Base-by-base conservation (phyloP, 2,797 vertebrate species). In the Enteromius fasciolatus region DNA sequence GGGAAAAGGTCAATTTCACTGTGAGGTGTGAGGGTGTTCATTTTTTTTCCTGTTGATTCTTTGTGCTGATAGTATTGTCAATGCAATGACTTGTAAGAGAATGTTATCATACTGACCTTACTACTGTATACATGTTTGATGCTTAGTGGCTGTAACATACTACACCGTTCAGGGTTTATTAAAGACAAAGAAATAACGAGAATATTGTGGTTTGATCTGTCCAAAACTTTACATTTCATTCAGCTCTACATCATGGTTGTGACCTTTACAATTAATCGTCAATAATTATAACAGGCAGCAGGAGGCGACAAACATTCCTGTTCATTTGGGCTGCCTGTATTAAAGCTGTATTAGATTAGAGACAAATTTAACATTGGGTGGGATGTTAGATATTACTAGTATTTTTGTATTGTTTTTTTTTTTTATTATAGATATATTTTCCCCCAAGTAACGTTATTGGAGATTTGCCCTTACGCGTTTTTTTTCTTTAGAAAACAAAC, bases 81-180 rank as follows among this genome's bases (percentile, higher is more conserved):
- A 54, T 78, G 20, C 4, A 18, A 73, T 54, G 61, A 68, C 39
- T 3, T 70, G 73, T 57, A 23, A 17, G 67, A 44, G 66, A 84
- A 81, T 85, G 76, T 84, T 81, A 75, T 63, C 8, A 78, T 69
- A 50, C 63, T 78, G 64, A 81, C 63, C 66, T 83, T 33, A 77
- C 68, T 28, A 69, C 57, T 70, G 77, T 78, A 50, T 83, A 52
- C 50, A 74, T 70, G 74, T 67, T 78, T 11, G n/a, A 39, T 76
- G 28, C 54, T 73, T 82, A 54, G 54, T 54, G 39, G 36, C 31
- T 84, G 67, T 83, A 67, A 78, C 7, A 20, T 78, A 31, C 39
- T 80, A 54, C 63, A 70, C 39, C 2, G 66, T 77, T 76, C 52
- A 61, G 81, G 81, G 74, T 70, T 83, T 77, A 83, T 70, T 76